phyloP scores from a whole-genome alignment of 2,797 vertebrate genomes.

The Columba guinea region DNA sequence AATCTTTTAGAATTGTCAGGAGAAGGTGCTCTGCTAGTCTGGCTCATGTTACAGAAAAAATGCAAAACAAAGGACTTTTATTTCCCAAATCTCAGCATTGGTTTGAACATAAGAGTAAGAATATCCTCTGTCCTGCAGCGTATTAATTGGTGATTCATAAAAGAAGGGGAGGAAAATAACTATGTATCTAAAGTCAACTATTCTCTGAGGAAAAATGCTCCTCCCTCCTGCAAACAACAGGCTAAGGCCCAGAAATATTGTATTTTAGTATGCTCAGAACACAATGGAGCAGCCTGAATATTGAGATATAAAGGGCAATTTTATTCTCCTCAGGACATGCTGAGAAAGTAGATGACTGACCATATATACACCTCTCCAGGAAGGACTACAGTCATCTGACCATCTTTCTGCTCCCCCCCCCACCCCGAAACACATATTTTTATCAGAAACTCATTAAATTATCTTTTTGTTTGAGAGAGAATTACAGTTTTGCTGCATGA shows the following conservation, averaged over 20 bases:
- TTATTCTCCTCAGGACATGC: not conserved
- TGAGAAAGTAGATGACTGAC: not conserved
- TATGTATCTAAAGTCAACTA: not conserved
- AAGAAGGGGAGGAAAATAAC: not conserved
- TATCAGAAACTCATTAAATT: not conserved
- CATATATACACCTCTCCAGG: not conserved
- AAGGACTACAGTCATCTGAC: not conserved
- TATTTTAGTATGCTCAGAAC: not conserved
- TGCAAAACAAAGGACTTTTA: not conserved
- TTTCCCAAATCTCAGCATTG: not conserved
- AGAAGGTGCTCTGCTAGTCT: not conserved
- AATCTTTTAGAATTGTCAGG: not conserved
- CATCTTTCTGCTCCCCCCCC: not conserved
- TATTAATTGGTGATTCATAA: not conserved
- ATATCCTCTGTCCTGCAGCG: not conserved
- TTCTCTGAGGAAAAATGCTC: not conserved
- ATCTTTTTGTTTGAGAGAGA: not conserved
- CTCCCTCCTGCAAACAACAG: not conserved
- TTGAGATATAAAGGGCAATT: not conserved
- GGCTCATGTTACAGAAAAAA: not conserved
- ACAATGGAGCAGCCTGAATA: not conserved
- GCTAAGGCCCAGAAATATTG: not conserved
- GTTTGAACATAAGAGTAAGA: not conserved
- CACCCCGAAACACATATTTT: not conserved
- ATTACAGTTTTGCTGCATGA: not conserved